Base-by-base conservation (phyloP, 2,888 invertebrate species). In the Melinaea menophilus region DNA sequence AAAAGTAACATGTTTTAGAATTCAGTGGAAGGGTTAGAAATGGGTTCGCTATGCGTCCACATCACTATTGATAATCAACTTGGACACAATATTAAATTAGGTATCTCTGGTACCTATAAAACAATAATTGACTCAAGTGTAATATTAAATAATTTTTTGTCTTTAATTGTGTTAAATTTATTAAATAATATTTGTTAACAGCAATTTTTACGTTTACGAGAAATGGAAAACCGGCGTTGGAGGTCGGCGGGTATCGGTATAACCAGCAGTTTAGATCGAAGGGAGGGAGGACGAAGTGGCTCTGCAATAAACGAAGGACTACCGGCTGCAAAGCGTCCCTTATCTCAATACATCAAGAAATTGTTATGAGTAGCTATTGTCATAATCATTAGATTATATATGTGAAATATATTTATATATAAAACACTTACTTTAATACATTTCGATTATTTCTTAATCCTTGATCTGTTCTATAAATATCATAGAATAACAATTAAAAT, bases 311-410 rank as follows among this genome's bases (percentile, higher is more conserved):
- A 55, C 63, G 72, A 13, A 68, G 70, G 35, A 67, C 71, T 7
- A 46, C 56, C 3, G 74, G 77, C 4, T 82, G 82, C 55, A 74
- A 70, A 45, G 80, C 76, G 1, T 74, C 76, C 1, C 67, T 81
- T 7, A 69, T 76, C 2, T 81, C 81, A 0, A 68, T 64, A 13
- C 69, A 74, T 12, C 69, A 79, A n/a, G 63, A 71, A 37, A 73
- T 79, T 13, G 62, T 79, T 13, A 68, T 63, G 22, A 65, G 67
- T 12, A 75, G 71, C 33, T 69, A 74, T 60, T 54, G 67, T 37
- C 80, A 81, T 62, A 75, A 72, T 55, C 78, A 79, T 67, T 71
- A 63, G 65, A 3, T 22, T 48, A 7, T 31, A 46, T n/a, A 11
- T 33, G 2, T 55, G n/a, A 22, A 22, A 22, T 22, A 22, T 22